These are phyloP conservation scores for Sturnira hondurensis DNA, from an alignment of 2,113 vertebrate genomes.

Conservation along the genomic window DNA sequence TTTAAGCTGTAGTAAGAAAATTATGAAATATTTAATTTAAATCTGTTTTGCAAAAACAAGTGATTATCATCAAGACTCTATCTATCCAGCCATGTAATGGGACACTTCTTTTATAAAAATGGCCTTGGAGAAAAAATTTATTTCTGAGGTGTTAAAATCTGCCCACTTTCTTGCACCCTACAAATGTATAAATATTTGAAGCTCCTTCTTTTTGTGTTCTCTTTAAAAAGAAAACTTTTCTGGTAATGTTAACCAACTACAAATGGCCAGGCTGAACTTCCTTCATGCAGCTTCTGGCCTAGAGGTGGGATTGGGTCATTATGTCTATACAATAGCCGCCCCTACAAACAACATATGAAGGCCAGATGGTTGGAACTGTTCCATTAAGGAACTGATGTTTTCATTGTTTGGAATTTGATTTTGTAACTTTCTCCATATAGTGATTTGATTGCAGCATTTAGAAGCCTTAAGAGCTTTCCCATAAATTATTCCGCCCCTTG, in stretches of 20 bases:
- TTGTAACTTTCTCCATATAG: constrained; percentile 76
- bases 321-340: constrained; percentile 73
- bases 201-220: constrained; percentile 14
- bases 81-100: not conserved
- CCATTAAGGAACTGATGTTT: constrained; percentile 82
- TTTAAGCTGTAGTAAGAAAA: constrained; percentile 22
- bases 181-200: not conserved
- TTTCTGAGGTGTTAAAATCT: constrained; percentile 7
- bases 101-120: not conserved
- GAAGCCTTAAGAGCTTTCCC: constrained; percentile 71
- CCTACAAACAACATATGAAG: constrained; percentile 79
- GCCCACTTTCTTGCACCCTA: not conserved
- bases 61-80: not conserved
- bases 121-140: constrained; percentile 37
- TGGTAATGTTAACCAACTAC: constrained; percentile 70
- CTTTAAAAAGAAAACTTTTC: not conserved
- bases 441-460: constrained; percentile 77
- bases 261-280: constrained; percentile 73
- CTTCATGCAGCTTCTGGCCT: constrained; percentile 77
- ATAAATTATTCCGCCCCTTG: constrained; percentile 75
- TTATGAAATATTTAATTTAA: constrained; percentile 18
- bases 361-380: constrained; percentile 83
- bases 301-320: constrained; percentile 80
- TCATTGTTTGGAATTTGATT: constrained; percentile 83
- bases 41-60: not conserved